Evolutionary conservation across 2,113 vertebrate species (phyloP), one percentile per base, ranked within the genome.

Genomic region (Chionis minor): DNA sequence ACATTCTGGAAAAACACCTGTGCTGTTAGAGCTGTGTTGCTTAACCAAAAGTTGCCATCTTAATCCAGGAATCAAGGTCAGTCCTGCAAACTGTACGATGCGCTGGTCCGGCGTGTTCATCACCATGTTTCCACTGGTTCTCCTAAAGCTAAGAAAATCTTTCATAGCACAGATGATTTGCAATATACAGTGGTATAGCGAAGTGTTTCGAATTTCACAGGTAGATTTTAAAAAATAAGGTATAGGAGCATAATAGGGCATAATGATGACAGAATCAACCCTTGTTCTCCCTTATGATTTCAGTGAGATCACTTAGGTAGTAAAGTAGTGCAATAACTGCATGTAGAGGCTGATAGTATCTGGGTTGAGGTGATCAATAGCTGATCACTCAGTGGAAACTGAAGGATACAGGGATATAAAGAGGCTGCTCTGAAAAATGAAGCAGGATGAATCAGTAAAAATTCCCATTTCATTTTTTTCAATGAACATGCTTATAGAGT

Each of bases 401-500:
- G 62, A 90, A 81, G 67, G 51, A 54, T 73, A 47, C 10, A 72
- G 61, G 23, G 15, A 49, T 84, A 78, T 35, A 74, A 86, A 72
- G 58, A 83, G 59, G 28, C 22, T 38, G 59, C 33, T 87, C 33
- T 73, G n/a, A 91, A 44, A 62, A 72, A 22, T 70, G 79, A 82
- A 80, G 30, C 81, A 73, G 61, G 38, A 78, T 73, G 49, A 80
- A 96, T 77, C 54, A 54, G 66, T 95, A 79, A 96, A 86, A 92
- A 62, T 35, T 88, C 62, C 21, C 71, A 30, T 96, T 92, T 75
- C 24, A 20, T 26, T 55, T 89, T 92, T 90, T 78, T 38, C 14
- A 14, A 80, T 91, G 72, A 85, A 82, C 20, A 5, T 62, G 14
- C 40, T 81, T 89, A 35, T 32, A 52, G 22, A 78, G 22, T 83